These are phyloP conservation scores for Zaprionus camerounensis DNA, from an alignment of 1,140 invertebrate genomes.

Conservation along the genomic window DNA sequence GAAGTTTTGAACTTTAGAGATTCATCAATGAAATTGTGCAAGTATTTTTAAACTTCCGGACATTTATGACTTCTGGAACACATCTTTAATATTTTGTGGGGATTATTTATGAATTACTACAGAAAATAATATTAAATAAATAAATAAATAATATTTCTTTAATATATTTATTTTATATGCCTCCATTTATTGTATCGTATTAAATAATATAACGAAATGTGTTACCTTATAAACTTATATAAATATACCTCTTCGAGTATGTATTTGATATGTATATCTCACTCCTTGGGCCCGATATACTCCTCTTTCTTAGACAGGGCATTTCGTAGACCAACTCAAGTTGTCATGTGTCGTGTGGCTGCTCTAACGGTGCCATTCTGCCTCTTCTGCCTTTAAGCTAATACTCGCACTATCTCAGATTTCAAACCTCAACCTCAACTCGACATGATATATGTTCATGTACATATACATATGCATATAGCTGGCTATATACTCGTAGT, in stretches of 20 bases:
- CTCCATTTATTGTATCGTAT: too few species aligned
- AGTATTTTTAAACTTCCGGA: too few species aligned
- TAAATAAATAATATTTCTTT: too few species aligned
- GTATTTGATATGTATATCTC: neutral
- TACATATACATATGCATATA: neutral
- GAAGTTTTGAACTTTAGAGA: neutral
- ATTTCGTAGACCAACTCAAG: neutral
- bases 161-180: too few species aligned
- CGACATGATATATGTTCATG: neutral
- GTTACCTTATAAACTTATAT: neutral
- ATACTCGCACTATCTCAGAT: conserved; percentile 33
- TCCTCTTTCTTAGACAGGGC: neutral
- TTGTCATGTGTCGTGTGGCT: conserved; percentile 2
- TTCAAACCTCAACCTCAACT: conserved; percentile 43
- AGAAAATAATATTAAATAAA: too few species aligned
- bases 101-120: too few species aligned
- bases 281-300: neutral
- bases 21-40: too few species aligned
- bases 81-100: too few species aligned
- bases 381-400: conserved; percentile 19
- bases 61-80: too few species aligned
- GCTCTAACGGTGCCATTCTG: conserved; percentile 26
- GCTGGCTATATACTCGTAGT: conserved; percentile 35
- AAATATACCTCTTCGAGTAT: neutral
- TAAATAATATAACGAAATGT: too few species aligned